phyloP scores from a whole-genome alignment of 1,140 invertebrate species.

The Rhyacophila brunnea region DNA sequence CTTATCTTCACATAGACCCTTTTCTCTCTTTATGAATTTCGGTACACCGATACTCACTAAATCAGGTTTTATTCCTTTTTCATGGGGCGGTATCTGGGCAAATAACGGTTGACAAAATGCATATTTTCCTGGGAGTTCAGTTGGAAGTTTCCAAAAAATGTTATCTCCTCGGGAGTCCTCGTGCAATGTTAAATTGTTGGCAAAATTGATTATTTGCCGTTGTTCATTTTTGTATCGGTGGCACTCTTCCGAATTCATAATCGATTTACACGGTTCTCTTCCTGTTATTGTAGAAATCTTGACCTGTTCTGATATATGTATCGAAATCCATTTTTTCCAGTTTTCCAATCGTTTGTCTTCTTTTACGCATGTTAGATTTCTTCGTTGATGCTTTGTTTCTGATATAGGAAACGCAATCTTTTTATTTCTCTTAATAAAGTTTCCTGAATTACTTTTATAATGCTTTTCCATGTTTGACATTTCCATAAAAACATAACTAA shows the following conservation, averaged over 20 bases:
- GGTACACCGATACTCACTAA: slow-evolving; percentile 36
- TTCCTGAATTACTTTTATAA: neutral
- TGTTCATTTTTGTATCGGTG: slow-evolving; percentile 34
- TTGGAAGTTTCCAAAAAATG: slow-evolving; percentile 36
- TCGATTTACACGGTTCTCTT: slow-evolving; percentile 30
- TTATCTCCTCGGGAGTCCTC: slow-evolving; percentile 25
- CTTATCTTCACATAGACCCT: slow-evolving; percentile 13
- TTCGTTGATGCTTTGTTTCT: neutral
- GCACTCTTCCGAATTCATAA: slow-evolving; percentile 38
- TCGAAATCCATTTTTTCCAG: slow-evolving; percentile 39
- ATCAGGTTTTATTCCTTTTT: slow-evolving; percentile 25
- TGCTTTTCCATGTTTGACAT: neutral
- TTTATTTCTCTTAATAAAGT: slow-evolving; percentile 1
- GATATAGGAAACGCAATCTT: neutral
- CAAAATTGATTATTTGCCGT: slow-evolving; percentile 34
- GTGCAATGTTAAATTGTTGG: slow-evolving; percentile 3
- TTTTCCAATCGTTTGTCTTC: slow-evolving; percentile 39
- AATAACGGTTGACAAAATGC: slow-evolving; percentile 22
- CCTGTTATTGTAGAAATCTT: slow-evolving; percentile 13
- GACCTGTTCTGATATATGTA: slow-evolving; percentile 25
- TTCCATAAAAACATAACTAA: neutral
- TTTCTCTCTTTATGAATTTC: slow-evolving; percentile 36
- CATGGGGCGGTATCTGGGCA: slow-evolving; percentile 11
- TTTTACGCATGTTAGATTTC: neutral
- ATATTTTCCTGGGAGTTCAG: slow-evolving; percentile 13